Evolutionary conservation across 1,140 invertebrate species (phyloP).

Genomic region (Nilaparvata lugens): DNA sequence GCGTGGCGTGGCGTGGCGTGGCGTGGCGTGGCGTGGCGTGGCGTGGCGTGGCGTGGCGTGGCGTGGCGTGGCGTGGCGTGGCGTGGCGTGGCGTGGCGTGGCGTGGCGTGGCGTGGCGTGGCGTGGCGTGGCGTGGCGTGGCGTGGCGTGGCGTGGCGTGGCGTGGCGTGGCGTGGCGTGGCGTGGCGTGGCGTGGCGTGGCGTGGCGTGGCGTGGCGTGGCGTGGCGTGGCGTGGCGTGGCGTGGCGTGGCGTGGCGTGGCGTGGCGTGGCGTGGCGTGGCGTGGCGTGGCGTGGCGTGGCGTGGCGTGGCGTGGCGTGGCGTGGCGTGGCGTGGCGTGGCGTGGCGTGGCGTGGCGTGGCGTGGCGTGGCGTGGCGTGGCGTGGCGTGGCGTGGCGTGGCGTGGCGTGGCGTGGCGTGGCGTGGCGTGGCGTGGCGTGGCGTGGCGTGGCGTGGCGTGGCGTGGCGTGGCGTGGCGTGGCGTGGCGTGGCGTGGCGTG

Average conservation of each 20-base stretch:
- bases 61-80: slow-evolving; percentile 2
- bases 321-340: slow-evolving; percentile 17
- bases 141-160: slow-evolving; percentile 2
- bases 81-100: slow-evolving; percentile 2
- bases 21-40: slow-evolving; percentile 2
- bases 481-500: background rate
- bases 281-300: slow-evolving; percentile 17
- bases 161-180: slow-evolving; percentile 2
- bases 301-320: slow-evolving; percentile 18
- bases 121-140: slow-evolving; percentile 2
- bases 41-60: slow-evolving; percentile 2
- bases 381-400: slow-evolving; percentile 13
- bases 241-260: slow-evolving; percentile 26
- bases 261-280: slow-evolving; percentile 22
- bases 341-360: slow-evolving; percentile 15
- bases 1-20: slow-evolving; percentile 2
- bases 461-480: slow-evolving; percentile 15
- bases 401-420: slow-evolving; percentile 21
- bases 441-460: slow-evolving; percentile 18
- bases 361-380: slow-evolving; percentile 13
- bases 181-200: slow-evolving; percentile 2
- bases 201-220: slow-evolving; percentile 2
- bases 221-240: slow-evolving; percentile 24
- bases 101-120: slow-evolving; percentile 2
- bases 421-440: slow-evolving; percentile 20